Conservation (phyloP, 2,113 vertebrate genomes). For the Phasianus colchicus region DNA sequence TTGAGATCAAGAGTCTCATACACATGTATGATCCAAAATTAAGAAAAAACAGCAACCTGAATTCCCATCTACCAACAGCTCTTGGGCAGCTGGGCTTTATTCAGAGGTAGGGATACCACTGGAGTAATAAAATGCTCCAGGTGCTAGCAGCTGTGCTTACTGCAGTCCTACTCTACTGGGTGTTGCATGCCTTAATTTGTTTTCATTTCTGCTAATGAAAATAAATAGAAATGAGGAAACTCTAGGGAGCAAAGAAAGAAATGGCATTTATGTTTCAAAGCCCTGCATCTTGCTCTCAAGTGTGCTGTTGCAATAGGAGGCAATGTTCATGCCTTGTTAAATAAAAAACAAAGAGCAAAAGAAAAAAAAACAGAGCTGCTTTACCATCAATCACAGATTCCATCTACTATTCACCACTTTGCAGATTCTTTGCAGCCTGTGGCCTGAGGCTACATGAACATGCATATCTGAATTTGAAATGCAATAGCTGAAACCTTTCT, state of each 20-base stretch:
- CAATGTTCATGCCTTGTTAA: constrained; percentile 56
- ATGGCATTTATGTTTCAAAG: constrained; percentile 21
- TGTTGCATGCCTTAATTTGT: constrained; percentile 56
- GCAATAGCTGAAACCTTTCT: constrained; percentile 12
- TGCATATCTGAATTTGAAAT: constrained; percentile 35
- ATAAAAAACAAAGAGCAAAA: constrained; percentile 39
- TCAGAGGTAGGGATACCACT: neutral
- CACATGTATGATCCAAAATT: neutral
- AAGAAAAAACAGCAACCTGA: neutral
- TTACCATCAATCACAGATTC: constrained; percentile 26
- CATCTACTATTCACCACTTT: neutral
- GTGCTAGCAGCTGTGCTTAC: constrained; percentile 7
- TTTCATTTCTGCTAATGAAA: constrained; percentile 74
- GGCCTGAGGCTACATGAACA: neutral
- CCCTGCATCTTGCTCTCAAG: constrained; percentile 27
- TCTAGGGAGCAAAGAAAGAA: constrained; percentile 45
- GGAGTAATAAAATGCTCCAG: neutral
- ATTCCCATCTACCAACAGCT: neutral
- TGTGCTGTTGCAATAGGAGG: neutral
- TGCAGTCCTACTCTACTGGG: constrained; percentile 12
- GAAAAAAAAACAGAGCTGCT: constrained; percentile 21
- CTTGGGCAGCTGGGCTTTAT: neutral
- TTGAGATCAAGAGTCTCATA: neutral
- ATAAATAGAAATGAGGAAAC: constrained; percentile 61
- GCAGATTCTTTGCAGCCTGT: neutral